Evolutionary conservation across 2,888 invertebrate species (phyloP).

Genomic region (Nephrotoma flavescens): DNA sequence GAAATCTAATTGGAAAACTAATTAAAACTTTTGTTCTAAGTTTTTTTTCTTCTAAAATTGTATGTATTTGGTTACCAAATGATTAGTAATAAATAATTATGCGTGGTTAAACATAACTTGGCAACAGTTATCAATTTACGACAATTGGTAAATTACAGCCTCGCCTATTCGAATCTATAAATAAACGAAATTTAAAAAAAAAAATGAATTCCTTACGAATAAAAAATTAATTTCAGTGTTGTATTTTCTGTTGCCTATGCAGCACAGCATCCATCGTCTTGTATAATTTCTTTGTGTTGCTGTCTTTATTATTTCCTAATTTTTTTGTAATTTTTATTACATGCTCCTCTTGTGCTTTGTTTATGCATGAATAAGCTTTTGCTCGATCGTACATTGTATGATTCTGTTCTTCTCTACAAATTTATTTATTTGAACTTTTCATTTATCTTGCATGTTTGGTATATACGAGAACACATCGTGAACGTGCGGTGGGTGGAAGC

Average conservation of each 20-base stretch:
- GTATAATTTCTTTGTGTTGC: not conserved
- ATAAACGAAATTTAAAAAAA: not conserved
- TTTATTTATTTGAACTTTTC: not conserved
- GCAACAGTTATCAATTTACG: too few relatives aligned
- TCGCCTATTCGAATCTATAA: not conserved
- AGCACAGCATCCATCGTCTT: not conserved
- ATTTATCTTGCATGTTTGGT: not conserved
- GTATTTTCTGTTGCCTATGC: not conserved
- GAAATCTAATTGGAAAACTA: too few relatives aligned
- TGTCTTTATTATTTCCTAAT: not conserved
- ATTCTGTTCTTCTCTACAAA: not conserved
- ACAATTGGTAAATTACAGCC: too few relatives aligned
- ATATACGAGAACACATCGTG: not conserved
- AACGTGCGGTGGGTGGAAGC: not conserved
- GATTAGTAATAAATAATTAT: too few relatives aligned
- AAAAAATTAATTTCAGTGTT: not conserved
- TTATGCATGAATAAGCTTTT: not conserved
- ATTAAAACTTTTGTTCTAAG: too few relatives aligned
- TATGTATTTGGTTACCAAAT: too few relatives aligned
- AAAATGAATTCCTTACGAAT: not conserved
- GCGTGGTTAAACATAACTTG: too few relatives aligned
- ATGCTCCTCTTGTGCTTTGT: not conserved
- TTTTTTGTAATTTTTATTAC: not conserved
- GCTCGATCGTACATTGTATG: not conserved
- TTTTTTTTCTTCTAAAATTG: too few relatives aligned